Evolutionary conservation across 2,888 invertebrate species (phyloP), one percentile per base, ranked within the genome.

Genomic region (Steinernema hermaphroditum): DNA sequence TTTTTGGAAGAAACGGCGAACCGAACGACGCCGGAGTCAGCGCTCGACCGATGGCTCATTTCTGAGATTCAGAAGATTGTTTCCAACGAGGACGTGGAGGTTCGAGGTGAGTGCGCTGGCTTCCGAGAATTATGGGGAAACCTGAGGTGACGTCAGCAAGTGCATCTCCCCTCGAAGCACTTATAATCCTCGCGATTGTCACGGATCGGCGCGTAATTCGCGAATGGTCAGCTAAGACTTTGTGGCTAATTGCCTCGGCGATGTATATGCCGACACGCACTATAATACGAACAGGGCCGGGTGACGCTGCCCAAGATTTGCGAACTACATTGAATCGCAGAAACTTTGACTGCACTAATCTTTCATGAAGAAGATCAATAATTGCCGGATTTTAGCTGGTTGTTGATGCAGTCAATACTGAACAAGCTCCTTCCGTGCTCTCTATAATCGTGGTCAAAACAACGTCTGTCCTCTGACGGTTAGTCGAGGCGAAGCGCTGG

Each of bases 401-500:
- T 62, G 62, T 29, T 62, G 62, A 62, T 62, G 62, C 29, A 29
- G 62, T 29, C 62, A 24, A 50, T 50, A 50, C 12, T 14, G 62
- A 62, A 62, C 62, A 62, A 62, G 62, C 29, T 24, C 62, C 16
- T 46, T 62, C 34, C 32, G 54, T 32, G 16, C 62, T 62, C 46
- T 16, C 62, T 62, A 29, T 32, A 62, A 62, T 32, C 62, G 62
- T 62, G 62, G 62, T 62, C 62, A 62, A 62, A 62, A 62, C 62
- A 62, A 62, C 62, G 62, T 62, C 62, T 62, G 62, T 62, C 62
- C 62, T 62, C 62, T 29, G 19, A 32, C 32, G 62, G 62, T 29
- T 29, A 27, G 54, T 34, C 9, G 27, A 29, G 32, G 4, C 46
- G 27, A 54, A 54, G 34, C 6, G n/a, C 32, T 29, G 62, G 32